Evolutionary conservation across 2,113 vertebrate genomes (phyloP).

Genomic region (Nematolebias whitei): DNA sequence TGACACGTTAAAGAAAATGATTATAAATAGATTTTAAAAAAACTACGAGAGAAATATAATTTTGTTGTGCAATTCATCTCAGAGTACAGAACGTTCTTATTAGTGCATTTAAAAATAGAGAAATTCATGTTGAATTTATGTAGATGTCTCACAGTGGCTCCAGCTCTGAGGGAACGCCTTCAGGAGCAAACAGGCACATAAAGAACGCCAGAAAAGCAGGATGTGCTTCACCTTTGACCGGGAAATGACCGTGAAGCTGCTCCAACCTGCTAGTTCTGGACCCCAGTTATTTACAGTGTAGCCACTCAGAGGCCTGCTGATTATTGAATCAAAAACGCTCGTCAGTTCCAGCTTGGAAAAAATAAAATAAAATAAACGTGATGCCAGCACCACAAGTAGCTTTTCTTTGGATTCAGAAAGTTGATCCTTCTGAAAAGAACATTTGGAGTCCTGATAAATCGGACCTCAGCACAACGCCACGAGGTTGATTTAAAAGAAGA

Average conservation of each 20-base stretch:
- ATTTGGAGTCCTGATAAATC: slow-evolving; percentile 20
- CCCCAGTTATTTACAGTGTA: slow-evolving; percentile 27
- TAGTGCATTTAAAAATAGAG: slow-evolving; percentile 22
- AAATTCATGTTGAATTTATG: too few relatives aligned
- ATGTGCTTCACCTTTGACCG: not conserved
- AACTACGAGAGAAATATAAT: slow-evolving; percentile 25
- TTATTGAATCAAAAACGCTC: not conserved
- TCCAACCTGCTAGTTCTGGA: slow-evolving; percentile 37
- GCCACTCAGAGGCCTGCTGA: not conserved
- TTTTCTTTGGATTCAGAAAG: slow-evolving; percentile 16
- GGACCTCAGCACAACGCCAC: slow-evolving; percentile 10
- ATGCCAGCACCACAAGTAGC: slow-evolving; percentile 39
- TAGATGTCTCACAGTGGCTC: slow-evolving; percentile 42
- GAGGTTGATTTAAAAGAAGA: not conserved
- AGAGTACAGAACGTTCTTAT: slow-evolving; percentile 2
- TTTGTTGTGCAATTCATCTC: slow-evolving; percentile 13
- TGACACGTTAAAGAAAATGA: slow-evolving; percentile 29
- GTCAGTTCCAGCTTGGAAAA: slow-evolving; percentile 8
- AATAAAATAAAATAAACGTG: slow-evolving; percentile 4
- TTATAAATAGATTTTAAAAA: slow-evolving; percentile 47
- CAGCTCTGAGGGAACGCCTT: slow-evolving; percentile 5
- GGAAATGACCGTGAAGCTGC: slow-evolving; percentile 33
- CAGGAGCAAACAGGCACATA: slow-evolving; percentile 36
- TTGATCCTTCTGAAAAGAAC: not conserved
- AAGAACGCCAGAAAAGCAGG: slow-evolving; percentile 12